These are phyloP conservation scores for Larimichthys polyactis DNA, from an alignment of 2,113 vertebrate species.

Conservation along the genomic window DNA sequence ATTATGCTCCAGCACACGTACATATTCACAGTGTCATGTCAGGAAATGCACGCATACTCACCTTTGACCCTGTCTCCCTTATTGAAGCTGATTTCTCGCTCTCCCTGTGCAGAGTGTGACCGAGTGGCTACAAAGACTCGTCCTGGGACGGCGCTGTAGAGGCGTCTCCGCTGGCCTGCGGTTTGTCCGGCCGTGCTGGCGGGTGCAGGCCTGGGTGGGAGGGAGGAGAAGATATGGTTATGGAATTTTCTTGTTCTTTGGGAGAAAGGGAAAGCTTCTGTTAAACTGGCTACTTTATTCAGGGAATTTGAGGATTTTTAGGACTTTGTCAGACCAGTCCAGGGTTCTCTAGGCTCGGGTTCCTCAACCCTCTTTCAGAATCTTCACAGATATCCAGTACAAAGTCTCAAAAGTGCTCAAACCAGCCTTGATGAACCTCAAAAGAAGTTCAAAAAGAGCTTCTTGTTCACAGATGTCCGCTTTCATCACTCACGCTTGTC, in stretches of 20 bases:
- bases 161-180: constrained; percentile 86
- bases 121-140: constrained; percentile 91
- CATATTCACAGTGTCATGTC: constrained; percentile 1
- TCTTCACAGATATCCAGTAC: neutral
- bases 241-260: too few relatives aligned
- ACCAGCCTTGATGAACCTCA: neutral
- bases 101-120: constrained; percentile 90
- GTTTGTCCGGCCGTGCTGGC: constrained; percentile 77
- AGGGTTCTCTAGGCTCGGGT: neutral
- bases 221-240: neutral
- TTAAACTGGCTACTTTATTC: neutral
- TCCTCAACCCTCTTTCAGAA: neutral
- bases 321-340: neutral
- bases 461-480: neutral
- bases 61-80: constrained; percentile 97
- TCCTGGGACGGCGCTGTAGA: constrained; percentile 93
- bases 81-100: constrained; percentile 92
- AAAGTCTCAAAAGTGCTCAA: neutral
- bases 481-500: constrained; percentile 80
- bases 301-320: neutral
- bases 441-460: neutral
- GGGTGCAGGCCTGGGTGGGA: constrained; percentile 63
- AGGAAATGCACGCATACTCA: constrained; percentile 59
- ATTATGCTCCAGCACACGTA: neutral
- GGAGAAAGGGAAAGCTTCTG: too few relatives aligned